Evolutionary conservation across 1,140 invertebrate species (phyloP).

Genomic region (Euschistus heros): DNA sequence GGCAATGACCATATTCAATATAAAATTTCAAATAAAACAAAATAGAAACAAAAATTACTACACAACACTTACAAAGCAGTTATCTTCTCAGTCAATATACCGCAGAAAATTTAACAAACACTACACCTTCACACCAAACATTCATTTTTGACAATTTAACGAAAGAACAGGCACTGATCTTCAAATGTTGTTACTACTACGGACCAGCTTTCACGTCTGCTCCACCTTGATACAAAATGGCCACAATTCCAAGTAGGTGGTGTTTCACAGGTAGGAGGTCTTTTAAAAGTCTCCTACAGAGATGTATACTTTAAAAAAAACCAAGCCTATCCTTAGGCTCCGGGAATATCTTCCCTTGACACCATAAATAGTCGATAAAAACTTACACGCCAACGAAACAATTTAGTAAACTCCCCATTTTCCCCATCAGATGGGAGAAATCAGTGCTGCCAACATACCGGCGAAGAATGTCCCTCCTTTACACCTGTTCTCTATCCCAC

Average conservation of each 20-base stretch:
- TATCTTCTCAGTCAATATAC: too few relatives aligned
- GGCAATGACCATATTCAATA: too few relatives aligned
- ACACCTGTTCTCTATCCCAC: not conserved
- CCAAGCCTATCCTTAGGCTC: too few relatives aligned
- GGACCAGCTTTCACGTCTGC: conserved; percentile 8
- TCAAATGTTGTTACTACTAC: not conserved
- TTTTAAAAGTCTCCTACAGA: not conserved
- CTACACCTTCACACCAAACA: not conserved
- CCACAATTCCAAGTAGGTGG: conserved; percentile 18
- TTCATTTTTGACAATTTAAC: not conserved
- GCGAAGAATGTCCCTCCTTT: not conserved
- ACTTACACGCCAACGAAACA: not conserved
- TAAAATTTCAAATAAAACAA: too few relatives aligned
- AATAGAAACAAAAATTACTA: too few relatives aligned
- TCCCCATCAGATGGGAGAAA: not conserved
- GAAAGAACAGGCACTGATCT: not conserved
- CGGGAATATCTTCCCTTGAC: not conserved
- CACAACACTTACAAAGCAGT: too few relatives aligned
- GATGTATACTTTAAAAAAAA: not conserved
- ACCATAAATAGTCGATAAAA: not conserved
- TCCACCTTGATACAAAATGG: conserved; percentile 20
- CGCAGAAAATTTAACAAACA: not conserved
- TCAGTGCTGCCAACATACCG: conserved; percentile 9
- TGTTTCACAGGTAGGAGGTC: conserved; percentile 2
- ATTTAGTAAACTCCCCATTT: not conserved